These are phyloP conservation scores for Cathartes aura DNA, from an alignment of 2,113 vertebrate genomes.

Conservation along the genomic window DNA sequence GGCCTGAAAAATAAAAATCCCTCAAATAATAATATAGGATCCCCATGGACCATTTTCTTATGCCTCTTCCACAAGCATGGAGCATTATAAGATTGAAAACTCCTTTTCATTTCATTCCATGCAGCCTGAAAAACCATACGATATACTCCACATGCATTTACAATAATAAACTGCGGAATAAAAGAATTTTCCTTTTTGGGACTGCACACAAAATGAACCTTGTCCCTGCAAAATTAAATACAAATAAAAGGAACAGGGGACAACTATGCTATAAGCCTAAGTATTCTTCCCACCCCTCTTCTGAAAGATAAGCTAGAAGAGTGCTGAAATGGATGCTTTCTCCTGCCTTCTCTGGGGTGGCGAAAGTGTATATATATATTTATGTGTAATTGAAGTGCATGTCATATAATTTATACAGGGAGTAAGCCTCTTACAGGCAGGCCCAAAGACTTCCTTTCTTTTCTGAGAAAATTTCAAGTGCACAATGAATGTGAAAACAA, in stretches of 20 bases:
- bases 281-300: background rate
- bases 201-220: background rate
- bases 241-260: background rate
- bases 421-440: background rate
- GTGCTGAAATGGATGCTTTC: background rate
- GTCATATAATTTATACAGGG: background rate
- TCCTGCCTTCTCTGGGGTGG: background rate
- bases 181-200: conserved; percentile 28
- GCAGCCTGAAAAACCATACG: conserved; percentile 26
- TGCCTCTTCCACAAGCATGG: conserved; percentile 35
- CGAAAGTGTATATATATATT: background rate
- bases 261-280: background rate
- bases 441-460: background rate
- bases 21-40: conserved; percentile 53
- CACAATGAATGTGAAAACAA: background rate
- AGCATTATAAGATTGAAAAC: conserved; percentile 56
- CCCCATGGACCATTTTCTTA: conserved; percentile 57
- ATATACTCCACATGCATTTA: background rate
- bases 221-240: conserved; percentile 24
- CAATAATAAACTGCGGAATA: background rate
- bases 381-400: background rate
- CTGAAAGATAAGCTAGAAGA: background rate
- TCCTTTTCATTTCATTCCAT: conserved; percentile 49
- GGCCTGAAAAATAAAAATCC: conserved; percentile 61
- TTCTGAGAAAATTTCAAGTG: conserved; percentile 5